Evolutionary conservation across 2,797 vertebrate species (phyloP).

Genomic region (Macropus fuliginosus): DNA sequence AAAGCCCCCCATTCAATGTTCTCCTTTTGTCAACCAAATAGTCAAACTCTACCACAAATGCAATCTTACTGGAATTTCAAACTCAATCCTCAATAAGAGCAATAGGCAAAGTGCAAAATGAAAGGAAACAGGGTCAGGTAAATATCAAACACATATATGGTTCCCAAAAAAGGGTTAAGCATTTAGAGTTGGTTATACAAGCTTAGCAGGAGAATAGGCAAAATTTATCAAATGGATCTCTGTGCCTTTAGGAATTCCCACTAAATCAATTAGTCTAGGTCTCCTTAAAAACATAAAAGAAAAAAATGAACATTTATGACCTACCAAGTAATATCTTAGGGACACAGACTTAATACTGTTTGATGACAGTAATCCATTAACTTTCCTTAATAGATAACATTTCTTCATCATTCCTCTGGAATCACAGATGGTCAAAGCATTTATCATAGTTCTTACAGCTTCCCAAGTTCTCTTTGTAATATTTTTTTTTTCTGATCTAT

Average conservation of each 20-base stretch:
- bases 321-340: too few relatives aligned
- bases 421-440: too few relatives aligned
- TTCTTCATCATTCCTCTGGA: too few relatives aligned
- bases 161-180: not conserved
- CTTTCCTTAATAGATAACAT: too few relatives aligned
- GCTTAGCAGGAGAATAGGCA: not conserved
- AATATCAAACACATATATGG: not conserved
- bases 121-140: not conserved
- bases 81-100: not conserved
- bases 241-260: not conserved
- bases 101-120: not conserved
- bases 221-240: not conserved
- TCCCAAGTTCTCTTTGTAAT: too few relatives aligned
- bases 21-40: too few relatives aligned
- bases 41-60: not conserved
- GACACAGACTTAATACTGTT: too few relatives aligned
- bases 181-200: not conserved
- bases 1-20: too few relatives aligned
- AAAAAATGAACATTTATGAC: not conserved
- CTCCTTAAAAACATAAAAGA: not conserved
- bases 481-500: too few relatives aligned
- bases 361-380: too few relatives aligned
- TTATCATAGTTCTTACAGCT: too few relatives aligned
- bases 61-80: not conserved
- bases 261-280: not conserved